These are phyloP conservation scores for Notolepis coatsorum DNA, from an alignment of 2,797 vertebrate genomes.

Conservation along the genomic window DNA sequence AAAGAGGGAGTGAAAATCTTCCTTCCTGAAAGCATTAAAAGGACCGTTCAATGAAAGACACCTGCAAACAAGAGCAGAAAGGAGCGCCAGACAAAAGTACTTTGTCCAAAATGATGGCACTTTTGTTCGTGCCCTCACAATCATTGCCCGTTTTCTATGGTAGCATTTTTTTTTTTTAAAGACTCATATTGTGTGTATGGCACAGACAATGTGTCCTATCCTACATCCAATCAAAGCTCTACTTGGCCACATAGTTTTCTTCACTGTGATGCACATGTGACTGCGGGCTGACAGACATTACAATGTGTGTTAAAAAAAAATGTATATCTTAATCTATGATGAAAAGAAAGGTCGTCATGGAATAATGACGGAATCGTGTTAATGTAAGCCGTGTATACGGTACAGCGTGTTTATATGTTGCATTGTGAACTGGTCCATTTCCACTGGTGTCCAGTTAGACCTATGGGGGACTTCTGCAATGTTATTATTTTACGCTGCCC, in stretches of 20 bases:
- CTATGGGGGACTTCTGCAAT: conserved; percentile 50
- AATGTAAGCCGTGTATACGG: conserved; percentile 3
- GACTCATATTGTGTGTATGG: conserved; percentile 45
- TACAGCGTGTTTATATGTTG: conserved; percentile 16
- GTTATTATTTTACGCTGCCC: conserved; percentile 71
- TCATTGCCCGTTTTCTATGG: conserved; percentile 56
- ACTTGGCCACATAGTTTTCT: not conserved
- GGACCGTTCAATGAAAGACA: conserved; percentile 88
- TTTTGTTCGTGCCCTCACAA: conserved; percentile 66
- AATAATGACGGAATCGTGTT: not conserved
- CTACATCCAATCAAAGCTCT: conserved; percentile 17
- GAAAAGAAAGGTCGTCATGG: not conserved
- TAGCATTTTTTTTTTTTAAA: too few relatives aligned
- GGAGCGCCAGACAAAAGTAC: conserved; percentile 83
- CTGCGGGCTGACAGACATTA: not conserved
- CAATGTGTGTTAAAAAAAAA: not conserved
- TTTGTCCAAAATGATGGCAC: conserved; percentile 84
- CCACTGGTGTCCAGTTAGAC: conserved; percentile 50
- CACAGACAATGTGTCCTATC: conserved; percentile 40
- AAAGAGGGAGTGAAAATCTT: conserved; percentile 89
- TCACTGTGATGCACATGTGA: not conserved
- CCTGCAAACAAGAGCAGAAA: conserved; percentile 89
- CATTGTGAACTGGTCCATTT: conserved; percentile 50
- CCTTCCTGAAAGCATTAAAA: conserved; percentile 96
- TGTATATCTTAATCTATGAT: not conserved